These are phyloP conservation scores for Coelogynopora nodosa DNA, from an alignment of 2,888 invertebrate species.

Conservation along the genomic window DNA sequence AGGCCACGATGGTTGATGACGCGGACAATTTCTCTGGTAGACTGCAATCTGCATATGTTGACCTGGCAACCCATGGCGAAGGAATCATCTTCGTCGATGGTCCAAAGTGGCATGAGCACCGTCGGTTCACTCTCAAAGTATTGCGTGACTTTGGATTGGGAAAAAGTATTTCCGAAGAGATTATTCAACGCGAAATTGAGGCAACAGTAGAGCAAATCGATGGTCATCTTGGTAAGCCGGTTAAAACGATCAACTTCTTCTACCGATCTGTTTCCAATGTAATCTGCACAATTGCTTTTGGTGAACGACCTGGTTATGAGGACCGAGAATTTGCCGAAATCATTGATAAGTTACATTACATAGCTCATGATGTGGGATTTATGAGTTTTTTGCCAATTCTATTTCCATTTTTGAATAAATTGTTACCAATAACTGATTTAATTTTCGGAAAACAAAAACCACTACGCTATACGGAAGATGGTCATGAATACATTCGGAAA, in stretches of 20 bases:
- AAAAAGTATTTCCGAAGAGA: conserved; percentile 19
- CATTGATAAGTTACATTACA: conserved; percentile 49
- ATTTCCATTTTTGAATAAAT: not conserved
- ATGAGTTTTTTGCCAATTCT: not conserved
- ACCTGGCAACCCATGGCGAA: not conserved
- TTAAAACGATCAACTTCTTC: not conserved
- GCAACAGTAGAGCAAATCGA: not conserved
- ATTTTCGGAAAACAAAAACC: not conserved
- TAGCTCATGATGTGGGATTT: not conserved
- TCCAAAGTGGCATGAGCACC: conserved; percentile 36
- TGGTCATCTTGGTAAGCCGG: not conserved
- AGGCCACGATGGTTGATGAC: not conserved
- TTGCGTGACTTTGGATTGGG: conserved; percentile 42
- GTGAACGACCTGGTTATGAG: conserved; percentile 47
- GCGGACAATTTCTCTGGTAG: conserved; percentile 41
- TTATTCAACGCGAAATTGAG: conserved; percentile 21
- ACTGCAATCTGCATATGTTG: not conserved
- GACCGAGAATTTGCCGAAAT: conserved; percentile 49
- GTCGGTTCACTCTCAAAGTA: conserved; percentile 42
- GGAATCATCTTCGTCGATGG: conserved; percentile 42
- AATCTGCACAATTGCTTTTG: conserved; percentile 20
- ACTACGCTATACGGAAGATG: not conserved
- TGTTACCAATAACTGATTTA: not conserved
- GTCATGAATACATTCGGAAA: not conserved
- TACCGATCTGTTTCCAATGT: conserved; percentile 9